Conservation (phyloP, 2,888 invertebrate genomes). For the Xylophagus ater region DNA sequence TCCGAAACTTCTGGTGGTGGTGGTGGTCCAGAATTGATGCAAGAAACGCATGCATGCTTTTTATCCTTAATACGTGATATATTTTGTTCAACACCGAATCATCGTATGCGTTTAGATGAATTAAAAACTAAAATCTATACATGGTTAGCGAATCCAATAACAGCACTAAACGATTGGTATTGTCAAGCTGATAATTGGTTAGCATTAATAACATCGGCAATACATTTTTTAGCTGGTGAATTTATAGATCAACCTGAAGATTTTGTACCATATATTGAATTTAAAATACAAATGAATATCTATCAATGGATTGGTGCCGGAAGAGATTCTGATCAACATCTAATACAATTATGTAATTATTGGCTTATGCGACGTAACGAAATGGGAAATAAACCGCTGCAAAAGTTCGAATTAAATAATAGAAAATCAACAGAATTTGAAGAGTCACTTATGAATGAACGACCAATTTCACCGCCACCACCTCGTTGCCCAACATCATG, state of each 20-base stretch:
- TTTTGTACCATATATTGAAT: constrained; percentile 81
- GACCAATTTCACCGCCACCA: constrained; percentile 43
- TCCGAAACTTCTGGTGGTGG: constrained; percentile 22
- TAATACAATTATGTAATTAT: constrained; percentile 62
- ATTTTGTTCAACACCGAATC: constrained; percentile 74
- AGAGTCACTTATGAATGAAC: constrained; percentile 23
- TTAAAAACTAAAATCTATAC: constrained; percentile 60
- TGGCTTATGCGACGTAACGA: constrained; percentile 60
- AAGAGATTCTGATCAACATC: constrained; percentile 70
- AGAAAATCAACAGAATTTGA: constrained; percentile 25
- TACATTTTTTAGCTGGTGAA: constrained; percentile 76
- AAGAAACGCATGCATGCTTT: constrained; percentile 76
- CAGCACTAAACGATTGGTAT: constrained; percentile 74
- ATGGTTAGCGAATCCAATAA: constrained; percentile 71
- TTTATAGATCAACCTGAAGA: constrained; percentile 70
- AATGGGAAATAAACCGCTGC: constrained; percentile 25
- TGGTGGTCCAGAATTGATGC: constrained; percentile 48
- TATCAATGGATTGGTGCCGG: constrained; percentile 84
- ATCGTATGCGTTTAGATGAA: constrained; percentile 66
- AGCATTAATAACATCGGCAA: constrained; percentile 60
- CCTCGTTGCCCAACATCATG: constrained; percentile 65
- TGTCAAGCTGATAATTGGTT: constrained; percentile 61
- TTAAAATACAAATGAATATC: constrained; percentile 56
- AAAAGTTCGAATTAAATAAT: constrained; percentile 9
- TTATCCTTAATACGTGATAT: constrained; percentile 79